Evolutionary conservation across 2,113 vertebrate genomes (phyloP), one percentile per base, ranked within the genome.

Genomic region (Psittacus erithacus): DNA sequence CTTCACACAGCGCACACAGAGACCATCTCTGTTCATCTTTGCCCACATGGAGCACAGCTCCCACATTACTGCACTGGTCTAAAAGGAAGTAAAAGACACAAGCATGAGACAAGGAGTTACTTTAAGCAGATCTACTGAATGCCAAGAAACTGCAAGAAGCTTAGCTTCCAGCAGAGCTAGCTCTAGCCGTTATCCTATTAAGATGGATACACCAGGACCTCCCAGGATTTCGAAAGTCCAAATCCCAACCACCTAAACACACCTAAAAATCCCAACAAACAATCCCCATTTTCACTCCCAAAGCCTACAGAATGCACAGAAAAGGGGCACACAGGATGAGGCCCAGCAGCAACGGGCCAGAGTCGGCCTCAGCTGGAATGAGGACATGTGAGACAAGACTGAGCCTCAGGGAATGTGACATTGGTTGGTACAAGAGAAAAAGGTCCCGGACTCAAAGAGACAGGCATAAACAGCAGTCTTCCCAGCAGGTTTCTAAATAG

Each of bases 351-450:
- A 90, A 75, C 0, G 3, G 52, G 18, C 16, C 43, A 76, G 22
- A 76, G 43, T 15, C 13, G 19, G 38, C 46, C 19, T 14, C 39
- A 29, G 35, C 16, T 11, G 49, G 13, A 64, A 69, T 17, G 4
- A 1, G 9, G 46, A 57, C 0, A 0, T 0, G 7, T 7, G 47
- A 20, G 44, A 57, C 46, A 50, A 53, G 24, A 7, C n/a, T 7
- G 53, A 90, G 29, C 17, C 49, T 29, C 14, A 20, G 41, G 31
- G 12, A 67, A 46, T 6, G 13, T 6, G 62, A 62, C 59, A 35
- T 17, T 64, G 11, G 4, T 29, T 20, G 28, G 14, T 53, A 16
- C 38, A 20, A 12, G 9, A 27, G 10, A 62, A 70, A 50, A 13
- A 63, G 24, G 19, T 22, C 24, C 38, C 46, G 69, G 41, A 15